These are phyloP conservation scores for Machimus atricapillus DNA, from an alignment of 2,888 invertebrate genomes.

Conservation along the genomic window DNA sequence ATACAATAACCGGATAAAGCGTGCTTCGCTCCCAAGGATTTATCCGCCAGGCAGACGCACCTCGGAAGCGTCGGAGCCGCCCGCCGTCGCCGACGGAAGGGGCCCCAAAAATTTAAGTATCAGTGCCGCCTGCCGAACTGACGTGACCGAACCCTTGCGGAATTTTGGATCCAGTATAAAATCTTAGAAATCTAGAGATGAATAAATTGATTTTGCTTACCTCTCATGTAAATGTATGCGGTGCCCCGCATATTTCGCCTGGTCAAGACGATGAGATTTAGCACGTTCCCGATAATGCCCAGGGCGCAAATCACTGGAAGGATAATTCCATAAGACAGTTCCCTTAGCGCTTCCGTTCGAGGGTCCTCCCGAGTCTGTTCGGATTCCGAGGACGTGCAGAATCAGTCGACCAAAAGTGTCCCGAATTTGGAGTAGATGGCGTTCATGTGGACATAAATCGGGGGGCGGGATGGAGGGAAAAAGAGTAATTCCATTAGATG, in stretches of 20 bases:
- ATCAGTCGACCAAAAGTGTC: neutral
- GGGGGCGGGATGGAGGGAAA: too few relatives aligned
- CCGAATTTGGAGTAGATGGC: neutral
- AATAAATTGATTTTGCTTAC: slow-evolving; percentile 62
- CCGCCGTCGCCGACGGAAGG: neutral
- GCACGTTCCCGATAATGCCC: slow-evolving; percentile 78
- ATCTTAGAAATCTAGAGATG: neutral
- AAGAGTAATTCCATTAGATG: neutral
- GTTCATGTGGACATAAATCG: neutral
- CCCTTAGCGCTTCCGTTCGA: slow-evolving; percentile 66
- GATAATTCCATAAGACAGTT: slow-evolving; percentile 71
- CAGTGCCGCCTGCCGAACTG: neutral
- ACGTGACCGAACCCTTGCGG: neutral
- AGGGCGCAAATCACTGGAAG: slow-evolving; percentile 74
- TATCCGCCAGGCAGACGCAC: neutral
- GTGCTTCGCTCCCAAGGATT: neutral
- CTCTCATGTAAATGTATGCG: slow-evolving; percentile 81
- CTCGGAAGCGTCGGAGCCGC: neutral
- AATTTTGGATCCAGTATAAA: neutral
- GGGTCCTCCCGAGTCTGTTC: slow-evolving; percentile 65
- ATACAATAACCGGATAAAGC: neutral
- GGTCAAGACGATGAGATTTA: slow-evolving; percentile 80
- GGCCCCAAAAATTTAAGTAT: neutral
- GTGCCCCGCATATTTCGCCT: slow-evolving; percentile 79
- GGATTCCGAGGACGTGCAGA: neutral